These are phyloP conservation scores for Penaeus monodon DNA, from an alignment of 2,888 invertebrate species.

Conservation along the genomic window DNA sequence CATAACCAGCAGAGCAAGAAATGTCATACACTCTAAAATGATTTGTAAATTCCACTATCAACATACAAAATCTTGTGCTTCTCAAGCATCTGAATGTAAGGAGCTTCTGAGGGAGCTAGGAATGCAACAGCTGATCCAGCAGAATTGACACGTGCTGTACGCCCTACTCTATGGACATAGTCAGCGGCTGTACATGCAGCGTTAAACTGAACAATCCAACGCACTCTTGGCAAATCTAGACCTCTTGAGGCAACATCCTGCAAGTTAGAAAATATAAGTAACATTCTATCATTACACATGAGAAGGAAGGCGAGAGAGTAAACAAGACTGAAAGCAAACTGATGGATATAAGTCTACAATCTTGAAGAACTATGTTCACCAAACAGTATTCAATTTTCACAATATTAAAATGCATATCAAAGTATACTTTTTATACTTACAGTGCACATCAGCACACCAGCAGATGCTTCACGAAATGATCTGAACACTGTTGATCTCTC, in stretches of 20 bases:
- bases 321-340: neutral
- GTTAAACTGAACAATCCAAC: slow-evolving; percentile 91
- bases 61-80: slow-evolving; percentile 81
- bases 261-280: slow-evolving; percentile 14
- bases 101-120: slow-evolving; percentile 84
- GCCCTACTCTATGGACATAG: slow-evolving; percentile 93
- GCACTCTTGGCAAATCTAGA: slow-evolving; percentile 88
- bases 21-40: neutral
- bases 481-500: slow-evolving; percentile 88
- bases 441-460: slow-evolving; percentile 89
- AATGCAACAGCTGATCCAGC: slow-evolving; percentile 86
- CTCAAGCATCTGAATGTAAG: slow-evolving; percentile 78
- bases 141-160: slow-evolving; percentile 90
- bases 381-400: neutral
- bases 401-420: neutral
- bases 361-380: too few species aligned
- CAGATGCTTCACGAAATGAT: slow-evolving; percentile 80
- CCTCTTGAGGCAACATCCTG: slow-evolving; percentile 95
- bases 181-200: slow-evolving; percentile 88
- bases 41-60: too few species aligned
- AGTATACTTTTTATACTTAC: slow-evolving; percentile 74
- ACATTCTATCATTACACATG: neutral
- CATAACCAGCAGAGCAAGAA: neutral
- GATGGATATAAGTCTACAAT: neutral
- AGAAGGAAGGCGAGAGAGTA: neutral